Conservation (phyloP, 2,888 invertebrate genomes). For the Brachyopa scutellaris region DNA sequence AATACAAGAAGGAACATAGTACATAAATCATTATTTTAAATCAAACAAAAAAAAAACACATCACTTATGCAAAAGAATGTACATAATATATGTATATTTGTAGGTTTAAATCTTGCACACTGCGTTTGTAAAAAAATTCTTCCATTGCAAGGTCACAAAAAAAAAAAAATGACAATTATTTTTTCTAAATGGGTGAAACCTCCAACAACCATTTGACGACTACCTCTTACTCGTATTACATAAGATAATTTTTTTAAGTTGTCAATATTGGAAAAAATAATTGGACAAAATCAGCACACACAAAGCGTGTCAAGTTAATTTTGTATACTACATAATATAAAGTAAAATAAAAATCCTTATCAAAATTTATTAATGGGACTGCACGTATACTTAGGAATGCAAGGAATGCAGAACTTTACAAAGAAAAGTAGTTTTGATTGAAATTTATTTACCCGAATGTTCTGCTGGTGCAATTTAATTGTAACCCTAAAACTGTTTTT, state of each 20-base stretch:
- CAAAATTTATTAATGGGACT: background rate
- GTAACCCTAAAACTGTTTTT: slow-evolving; percentile 56
- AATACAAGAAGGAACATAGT: slow-evolving; percentile 18
- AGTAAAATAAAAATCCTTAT: slow-evolving; percentile 33
- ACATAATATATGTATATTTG: too few relatives aligned
- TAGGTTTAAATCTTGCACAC: slow-evolving; percentile 9
- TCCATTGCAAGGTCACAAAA: slow-evolving; percentile 33
- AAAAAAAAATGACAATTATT: slow-evolving; percentile 33
- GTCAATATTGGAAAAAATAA: slow-evolving; percentile 47
- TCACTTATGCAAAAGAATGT: too few relatives aligned
- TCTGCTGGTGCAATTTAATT: slow-evolving; percentile 6
- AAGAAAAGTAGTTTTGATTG: slow-evolving; percentile 1
- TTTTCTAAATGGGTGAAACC: slow-evolving; percentile 18
- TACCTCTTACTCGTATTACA: slow-evolving; percentile 61
- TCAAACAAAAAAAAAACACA: background rate
- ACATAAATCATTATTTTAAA: slow-evolving; percentile 3
- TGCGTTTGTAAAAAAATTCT: slow-evolving; percentile 5
- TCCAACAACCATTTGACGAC: slow-evolving; percentile 36
- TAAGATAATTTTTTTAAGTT: slow-evolving; percentile 62
- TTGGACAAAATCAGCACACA: slow-evolving; percentile 5
- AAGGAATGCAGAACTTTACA: slow-evolving; percentile 3
- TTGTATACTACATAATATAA: background rate
- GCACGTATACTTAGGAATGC: background rate
- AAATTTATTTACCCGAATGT: slow-evolving; percentile 44
- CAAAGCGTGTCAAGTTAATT: slow-evolving; percentile 1